Evolutionary conservation across 2,888 invertebrate species (phyloP).

Genomic region (Scrobipalpa atriplicella): DNA sequence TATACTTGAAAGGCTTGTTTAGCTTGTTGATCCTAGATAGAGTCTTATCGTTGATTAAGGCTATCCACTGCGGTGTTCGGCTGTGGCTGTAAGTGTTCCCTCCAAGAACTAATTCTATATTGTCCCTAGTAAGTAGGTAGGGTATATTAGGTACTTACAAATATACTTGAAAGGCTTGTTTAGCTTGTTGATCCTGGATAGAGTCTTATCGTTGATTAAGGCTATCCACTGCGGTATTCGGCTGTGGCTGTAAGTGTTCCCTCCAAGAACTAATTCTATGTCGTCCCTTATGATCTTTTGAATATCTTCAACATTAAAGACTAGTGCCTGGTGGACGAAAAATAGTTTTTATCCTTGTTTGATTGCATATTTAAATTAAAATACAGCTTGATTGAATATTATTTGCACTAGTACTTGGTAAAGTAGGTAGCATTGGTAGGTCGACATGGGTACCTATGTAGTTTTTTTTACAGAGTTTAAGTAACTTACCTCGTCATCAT

Average conservation of each 20-base stretch:
- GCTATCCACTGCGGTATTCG: conserved; percentile 85
- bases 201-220: conserved; percentile 88
- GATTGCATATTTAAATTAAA: too few species aligned
- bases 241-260: conserved; percentile 84
- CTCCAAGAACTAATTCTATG: conserved; percentile 88
- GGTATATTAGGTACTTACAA: conserved; percentile 57
- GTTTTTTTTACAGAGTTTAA: too few species aligned
- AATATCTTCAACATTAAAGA: conserved; percentile 88
- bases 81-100: conserved; percentile 85
- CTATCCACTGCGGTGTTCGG: conserved; percentile 84
- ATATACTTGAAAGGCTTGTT: conserved; percentile 92
- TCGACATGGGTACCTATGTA: too few species aligned
- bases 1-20: conserved; percentile 91
- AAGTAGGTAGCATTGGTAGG: too few species aligned
- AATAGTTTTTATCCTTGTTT: neutral
- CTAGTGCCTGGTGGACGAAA: conserved; percentile 59
- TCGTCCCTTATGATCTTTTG: conserved; percentile 89
- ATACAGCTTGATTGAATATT: too few species aligned
- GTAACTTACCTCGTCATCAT: neutral
- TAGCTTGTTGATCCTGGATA: conserved; percentile 87
- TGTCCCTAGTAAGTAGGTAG: conserved; percentile 76
- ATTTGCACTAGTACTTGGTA: too few species aligned
- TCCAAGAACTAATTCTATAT: conserved; percentile 88
- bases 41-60: conserved; percentile 89
- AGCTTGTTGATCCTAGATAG: conserved; percentile 87